Base-by-base conservation (phyloP, 1,140 invertebrate genomes). In the Drosophila micromelanica region DNA sequence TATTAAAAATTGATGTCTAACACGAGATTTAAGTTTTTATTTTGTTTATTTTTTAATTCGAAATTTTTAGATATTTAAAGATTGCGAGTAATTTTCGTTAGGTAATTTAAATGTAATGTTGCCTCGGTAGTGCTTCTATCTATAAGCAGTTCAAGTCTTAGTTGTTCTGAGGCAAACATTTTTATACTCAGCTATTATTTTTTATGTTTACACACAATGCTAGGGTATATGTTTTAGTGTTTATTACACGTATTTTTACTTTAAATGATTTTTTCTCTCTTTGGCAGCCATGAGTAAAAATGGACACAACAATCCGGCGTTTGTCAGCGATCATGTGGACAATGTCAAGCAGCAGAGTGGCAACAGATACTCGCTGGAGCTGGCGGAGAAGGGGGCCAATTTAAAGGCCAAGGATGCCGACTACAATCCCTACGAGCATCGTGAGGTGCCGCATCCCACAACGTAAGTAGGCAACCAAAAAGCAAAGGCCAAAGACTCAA, bases 381-480 rank as follows among this genome's bases (percentile, higher is more conserved):
- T 93, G 17, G 81, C 87, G 3, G 91, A 93, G 92, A 85, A 93
- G 93, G 65, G 92, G 91, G 73, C 92, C 85, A 75, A 92, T 43
- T 80, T 92, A 76, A 68, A 73, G 1, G 63, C 73, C 52, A 91
- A 91, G 59, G 80, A 87, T 78, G 74, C 77, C 43, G 92, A 93
- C 12, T 95, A 95, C 75, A 93, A 95, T 76, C 95, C 95, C 2
- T 95, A 95, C 79, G 86, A 93, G 8, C 93, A 96, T 77, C 93
- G 95, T 54, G 93, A 94, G 23, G 94, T 96, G 20, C 93, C 95
- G 73, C 95, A 96, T 92, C 95, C 95, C 2, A 96, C 95, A 0
- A 95, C 95, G 95, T 96, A 90, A 95, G 94, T 94, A 5, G 17
- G 15, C 9, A 37, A 27, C 2, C 5, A 11, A 0, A 8, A 43